Conservation (phyloP, 2,113 vertebrate genomes). For the Pterocles burchelli region DNA sequence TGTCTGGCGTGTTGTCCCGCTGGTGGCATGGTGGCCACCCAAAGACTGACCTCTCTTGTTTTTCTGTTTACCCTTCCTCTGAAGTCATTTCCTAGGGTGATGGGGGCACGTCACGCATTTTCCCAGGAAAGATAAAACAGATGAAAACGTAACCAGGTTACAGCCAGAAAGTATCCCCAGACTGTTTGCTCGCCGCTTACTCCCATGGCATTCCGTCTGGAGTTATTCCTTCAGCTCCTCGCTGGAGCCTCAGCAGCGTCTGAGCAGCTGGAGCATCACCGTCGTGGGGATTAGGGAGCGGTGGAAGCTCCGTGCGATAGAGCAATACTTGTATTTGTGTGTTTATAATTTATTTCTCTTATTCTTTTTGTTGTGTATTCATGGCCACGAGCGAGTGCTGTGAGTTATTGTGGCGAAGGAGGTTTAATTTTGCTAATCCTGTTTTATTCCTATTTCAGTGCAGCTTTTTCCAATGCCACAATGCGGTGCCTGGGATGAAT, state of each 20-base stretch:
- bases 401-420: not conserved
- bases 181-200: not conserved
- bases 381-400: not conserved
- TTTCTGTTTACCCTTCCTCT: not conserved
- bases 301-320: not conserved
- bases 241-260: not conserved
- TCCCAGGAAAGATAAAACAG: not conserved
- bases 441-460: not conserved
- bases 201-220: conserved; percentile 5
- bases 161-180: not conserved
- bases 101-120: not conserved
- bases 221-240: not conserved
- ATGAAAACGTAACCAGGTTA: not conserved
- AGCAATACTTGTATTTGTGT: not conserved
- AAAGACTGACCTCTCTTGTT: not conserved
- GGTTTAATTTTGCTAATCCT: conserved; percentile 32
- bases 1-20: not conserved
- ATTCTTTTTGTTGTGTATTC: not conserved
- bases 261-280: not conserved
- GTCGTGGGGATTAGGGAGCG: not conserved
- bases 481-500: conserved; percentile 7
- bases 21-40: not conserved
- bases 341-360: not conserved
- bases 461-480: not conserved
- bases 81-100: not conserved